Evolutionary conservation across 1,140 invertebrate genomes (phyloP).

Genomic region (Drosophila sp.): DNA sequence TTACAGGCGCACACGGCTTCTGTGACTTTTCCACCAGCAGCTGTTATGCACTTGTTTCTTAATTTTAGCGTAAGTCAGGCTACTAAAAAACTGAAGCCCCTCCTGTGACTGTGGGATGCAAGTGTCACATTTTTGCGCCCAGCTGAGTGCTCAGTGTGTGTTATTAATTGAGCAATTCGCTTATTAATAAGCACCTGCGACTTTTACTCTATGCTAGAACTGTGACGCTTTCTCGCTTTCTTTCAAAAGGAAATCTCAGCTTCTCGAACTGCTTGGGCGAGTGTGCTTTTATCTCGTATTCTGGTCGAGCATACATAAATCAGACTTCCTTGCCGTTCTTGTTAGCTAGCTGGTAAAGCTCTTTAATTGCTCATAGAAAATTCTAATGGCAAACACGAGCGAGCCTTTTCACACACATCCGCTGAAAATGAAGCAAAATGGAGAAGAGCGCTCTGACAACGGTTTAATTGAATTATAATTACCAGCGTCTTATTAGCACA

Average conservation of each 20-base stretch:
- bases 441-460: slow-evolving; percentile 16
- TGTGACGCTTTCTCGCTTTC: neutral
- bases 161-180: slow-evolving; percentile 78
- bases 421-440: slow-evolving; percentile 7
- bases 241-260: neutral
- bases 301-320: slow-evolving; percentile 44
- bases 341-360: slow-evolving; percentile 15
- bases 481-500: slow-evolving; percentile 69
- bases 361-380: slow-evolving; percentile 65
- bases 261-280: neutral
- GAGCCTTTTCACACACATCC: slow-evolving; percentile 6
- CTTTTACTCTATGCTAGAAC: neutral
- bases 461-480: slow-evolving; percentile 79
- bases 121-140: slow-evolving; percentile 64
- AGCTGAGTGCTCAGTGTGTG: slow-evolving; percentile 73
- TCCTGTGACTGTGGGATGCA: slow-evolving; percentile 27
- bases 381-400: slow-evolving; percentile 73
- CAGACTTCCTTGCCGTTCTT: slow-evolving; percentile 54
- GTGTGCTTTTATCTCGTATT: neutral
- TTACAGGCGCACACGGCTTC: slow-evolving; percentile 11
- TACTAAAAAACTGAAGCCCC: slow-evolving; percentile 14
- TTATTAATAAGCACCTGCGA: slow-evolving; percentile 67
- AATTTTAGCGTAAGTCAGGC: slow-evolving; percentile 38
- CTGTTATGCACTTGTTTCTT: slow-evolving; percentile 25
- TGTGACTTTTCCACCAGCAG: slow-evolving; percentile 9